Conservation (phyloP, 1,140 invertebrate species). For the Stegodyphus mimosarum region DNA sequence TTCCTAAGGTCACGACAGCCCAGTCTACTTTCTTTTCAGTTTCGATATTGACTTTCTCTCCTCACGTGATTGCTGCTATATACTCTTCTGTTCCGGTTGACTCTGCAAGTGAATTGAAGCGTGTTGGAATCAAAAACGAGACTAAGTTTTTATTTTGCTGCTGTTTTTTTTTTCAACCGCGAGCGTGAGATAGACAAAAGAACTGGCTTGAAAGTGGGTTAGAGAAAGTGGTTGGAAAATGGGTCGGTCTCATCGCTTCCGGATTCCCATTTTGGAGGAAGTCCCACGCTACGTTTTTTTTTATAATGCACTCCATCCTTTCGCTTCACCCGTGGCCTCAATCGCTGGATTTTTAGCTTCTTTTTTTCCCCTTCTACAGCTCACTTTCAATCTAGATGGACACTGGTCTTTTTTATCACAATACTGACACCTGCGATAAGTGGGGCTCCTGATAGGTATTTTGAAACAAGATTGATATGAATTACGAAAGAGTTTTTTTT, state of each 20-base stretch:
- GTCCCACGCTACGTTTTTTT: conserved; percentile 35
- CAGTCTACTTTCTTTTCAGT: too few relatives aligned
- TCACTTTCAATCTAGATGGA: neutral
- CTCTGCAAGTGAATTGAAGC: conserved; percentile 33
- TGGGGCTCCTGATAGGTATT: neutral
- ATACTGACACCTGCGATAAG: neutral
- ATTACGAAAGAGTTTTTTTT: too few relatives aligned
- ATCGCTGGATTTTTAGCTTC: neutral
- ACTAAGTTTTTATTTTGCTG: conserved; percentile 15
- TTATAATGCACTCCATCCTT: conserved; percentile 17
- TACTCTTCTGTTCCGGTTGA: neutral
- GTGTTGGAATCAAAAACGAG: conserved; percentile 30
- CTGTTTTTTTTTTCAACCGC: too few relatives aligned
- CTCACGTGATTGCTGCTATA: conserved; percentile 29
- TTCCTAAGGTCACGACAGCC: too few relatives aligned
- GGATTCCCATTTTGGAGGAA: conserved; percentile 54
- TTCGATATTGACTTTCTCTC: conserved; percentile 14
- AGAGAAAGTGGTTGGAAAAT: conserved; percentile 52
- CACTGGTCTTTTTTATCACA: neutral
- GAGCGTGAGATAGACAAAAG: conserved; percentile 14
- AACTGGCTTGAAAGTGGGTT: conserved; percentile 43
- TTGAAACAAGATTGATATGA: too few relatives aligned
- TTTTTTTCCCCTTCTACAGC: neutral
- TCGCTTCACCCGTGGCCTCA: conserved; percentile 40
- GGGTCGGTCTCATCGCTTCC: conserved; percentile 48